phyloP scores from a whole-genome alignment of 2,888 invertebrate species.

The Iselma pallidipennis region DNA sequence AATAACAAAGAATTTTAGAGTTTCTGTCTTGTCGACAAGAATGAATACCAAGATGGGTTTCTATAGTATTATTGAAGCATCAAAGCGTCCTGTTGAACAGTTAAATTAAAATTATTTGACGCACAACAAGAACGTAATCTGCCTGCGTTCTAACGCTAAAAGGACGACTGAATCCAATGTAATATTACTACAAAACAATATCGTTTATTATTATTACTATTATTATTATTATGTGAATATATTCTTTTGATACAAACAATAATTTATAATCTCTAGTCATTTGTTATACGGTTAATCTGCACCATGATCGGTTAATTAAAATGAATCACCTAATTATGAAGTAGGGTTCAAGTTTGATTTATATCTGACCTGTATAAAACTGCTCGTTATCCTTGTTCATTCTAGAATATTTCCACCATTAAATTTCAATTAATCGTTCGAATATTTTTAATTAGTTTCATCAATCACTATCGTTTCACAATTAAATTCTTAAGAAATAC shows the following conservation, averaged over 20 bases:
- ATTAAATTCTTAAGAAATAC: too few species aligned
- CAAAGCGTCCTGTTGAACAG: not conserved
- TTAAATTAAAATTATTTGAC: not conserved
- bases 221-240: too few species aligned
- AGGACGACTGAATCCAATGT: too few species aligned
- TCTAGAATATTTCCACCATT: too few species aligned
- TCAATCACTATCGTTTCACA: too few species aligned
- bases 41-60: not conserved
- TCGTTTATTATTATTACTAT: too few species aligned
- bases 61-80: not conserved
- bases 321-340: not conserved
- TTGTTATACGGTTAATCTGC: not conserved
- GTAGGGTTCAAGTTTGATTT: not conserved
- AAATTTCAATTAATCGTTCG: too few species aligned
- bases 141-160: too few species aligned
- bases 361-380: not conserved
- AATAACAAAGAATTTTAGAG: not conserved
- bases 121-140: not conserved
- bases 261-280: not conserved
- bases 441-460: too few species aligned
- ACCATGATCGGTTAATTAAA: not conserved
- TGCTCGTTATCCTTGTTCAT: too few species aligned
- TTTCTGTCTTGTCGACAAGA: not conserved
- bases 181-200: too few species aligned
- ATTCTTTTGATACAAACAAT: too few species aligned